Evolutionary conservation across 2,888 invertebrate species (phyloP).

Genomic region (Pasiphila rectangulata): DNA sequence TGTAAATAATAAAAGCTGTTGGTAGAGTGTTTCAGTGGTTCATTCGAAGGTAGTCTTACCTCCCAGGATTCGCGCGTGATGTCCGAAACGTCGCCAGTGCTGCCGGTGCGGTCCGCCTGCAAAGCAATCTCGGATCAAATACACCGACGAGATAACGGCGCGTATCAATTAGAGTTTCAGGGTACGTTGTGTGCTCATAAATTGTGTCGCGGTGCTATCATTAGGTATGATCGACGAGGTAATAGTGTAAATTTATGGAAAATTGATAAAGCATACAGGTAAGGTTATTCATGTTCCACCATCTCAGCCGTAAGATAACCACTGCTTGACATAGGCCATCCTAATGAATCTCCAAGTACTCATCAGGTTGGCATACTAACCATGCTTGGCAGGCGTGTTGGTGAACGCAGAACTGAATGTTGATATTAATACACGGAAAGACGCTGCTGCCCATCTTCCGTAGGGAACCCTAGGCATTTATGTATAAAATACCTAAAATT

Average conservation of each 20-base stretch:
- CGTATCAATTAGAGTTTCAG: conserved; percentile 29
- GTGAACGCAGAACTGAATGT: too few species aligned
- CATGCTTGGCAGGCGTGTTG: too few species aligned
- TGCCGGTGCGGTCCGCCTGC: conserved; percentile 81
- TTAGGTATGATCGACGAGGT: conserved; percentile 60
- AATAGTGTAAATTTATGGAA: conserved; percentile 33
- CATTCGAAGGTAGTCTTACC: conserved; percentile 81
- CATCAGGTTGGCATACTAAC: too few species aligned
- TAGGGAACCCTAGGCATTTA: too few species aligned
- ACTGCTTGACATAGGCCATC: too few species aligned
- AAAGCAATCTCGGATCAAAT: conserved; percentile 34
- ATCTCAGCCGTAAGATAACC: too few species aligned
- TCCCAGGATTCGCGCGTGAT: conserved; percentile 95
- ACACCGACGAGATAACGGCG: conserved; percentile 8
- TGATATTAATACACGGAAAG: too few species aligned
- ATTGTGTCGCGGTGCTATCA: conserved; percentile 47
- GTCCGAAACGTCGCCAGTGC: conserved; percentile 88
- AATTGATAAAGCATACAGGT: not conserved
- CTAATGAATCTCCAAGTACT: too few species aligned
- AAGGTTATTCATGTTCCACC: too few species aligned
- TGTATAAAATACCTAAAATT: too few species aligned
- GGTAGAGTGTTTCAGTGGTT: conserved; percentile 20
- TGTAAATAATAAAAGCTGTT: conserved; percentile 19
- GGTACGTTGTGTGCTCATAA: conserved; percentile 28
- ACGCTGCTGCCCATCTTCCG: too few species aligned